phyloP scores from a whole-genome alignment of 2,797 vertebrate genomes.

The Pipistrellus kuhlii region DNA sequence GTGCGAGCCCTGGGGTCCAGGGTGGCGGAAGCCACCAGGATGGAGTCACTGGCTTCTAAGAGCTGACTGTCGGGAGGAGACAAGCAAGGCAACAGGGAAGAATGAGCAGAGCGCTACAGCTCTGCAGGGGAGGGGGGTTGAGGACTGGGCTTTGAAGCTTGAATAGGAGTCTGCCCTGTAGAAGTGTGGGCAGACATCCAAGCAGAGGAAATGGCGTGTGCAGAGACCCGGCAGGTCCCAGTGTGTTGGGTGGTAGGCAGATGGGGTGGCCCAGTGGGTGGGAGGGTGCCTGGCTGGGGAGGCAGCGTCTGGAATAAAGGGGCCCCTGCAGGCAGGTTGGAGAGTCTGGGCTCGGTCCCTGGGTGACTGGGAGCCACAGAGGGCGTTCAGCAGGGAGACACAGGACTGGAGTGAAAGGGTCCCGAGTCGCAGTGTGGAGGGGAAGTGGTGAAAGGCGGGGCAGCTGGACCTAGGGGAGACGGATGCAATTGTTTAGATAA shows the following conservation, averaged over 20 bases:
- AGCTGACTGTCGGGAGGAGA: background rate
- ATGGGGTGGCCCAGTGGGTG: accelerated
- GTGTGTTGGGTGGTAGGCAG: background rate
- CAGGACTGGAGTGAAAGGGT: background rate
- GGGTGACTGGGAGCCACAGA: background rate
- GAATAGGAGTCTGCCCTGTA: background rate
- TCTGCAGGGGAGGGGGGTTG: too few species aligned
- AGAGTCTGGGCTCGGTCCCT: background rate
- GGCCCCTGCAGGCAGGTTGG: background rate
- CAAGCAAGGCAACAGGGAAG: background rate
- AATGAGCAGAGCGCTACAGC: accelerated
- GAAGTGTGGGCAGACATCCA: accelerated
- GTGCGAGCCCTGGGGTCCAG: background rate
- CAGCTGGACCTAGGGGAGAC: too few species aligned
- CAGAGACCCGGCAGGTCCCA: accelerated
- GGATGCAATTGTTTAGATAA: background rate
- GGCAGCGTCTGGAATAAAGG: background rate
- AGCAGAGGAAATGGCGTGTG: background rate
- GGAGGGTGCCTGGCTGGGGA: background rate
- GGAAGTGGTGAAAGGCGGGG: background rate
- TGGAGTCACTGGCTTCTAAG: background rate
- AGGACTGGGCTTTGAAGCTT: background rate
- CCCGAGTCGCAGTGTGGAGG: background rate
- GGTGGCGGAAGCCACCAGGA: background rate
- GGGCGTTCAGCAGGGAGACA: background rate